These are phyloP conservation scores for Phoenicopterus ruber DNA, from an alignment of 2,113 vertebrate species.

Conservation along the genomic window DNA sequence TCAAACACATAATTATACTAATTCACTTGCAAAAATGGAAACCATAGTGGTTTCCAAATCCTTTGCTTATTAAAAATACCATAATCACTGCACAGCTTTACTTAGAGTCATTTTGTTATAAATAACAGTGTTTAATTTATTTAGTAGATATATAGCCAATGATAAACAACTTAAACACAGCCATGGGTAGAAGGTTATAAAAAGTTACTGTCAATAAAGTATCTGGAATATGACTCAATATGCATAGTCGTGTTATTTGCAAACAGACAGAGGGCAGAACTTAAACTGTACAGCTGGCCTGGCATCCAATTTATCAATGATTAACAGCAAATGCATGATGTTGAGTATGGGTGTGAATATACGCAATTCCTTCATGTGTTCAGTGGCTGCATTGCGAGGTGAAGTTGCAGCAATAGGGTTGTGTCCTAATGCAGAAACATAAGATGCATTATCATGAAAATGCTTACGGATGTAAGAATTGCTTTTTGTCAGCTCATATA, in stretches of 20 bases:
- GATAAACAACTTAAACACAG: neutral
- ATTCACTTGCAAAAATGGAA: slow-evolving; percentile 14
- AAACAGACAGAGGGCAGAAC: slow-evolving; percentile 13
- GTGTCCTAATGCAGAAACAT: neutral
- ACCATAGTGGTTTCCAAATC: neutral
- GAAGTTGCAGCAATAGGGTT: neutral
- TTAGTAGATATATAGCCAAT: neutral
- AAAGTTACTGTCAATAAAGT: slow-evolving; percentile 2
- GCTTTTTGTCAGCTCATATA: neutral
- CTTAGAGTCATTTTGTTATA: neutral
- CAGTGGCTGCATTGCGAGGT: neutral
- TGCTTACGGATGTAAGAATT: neutral
- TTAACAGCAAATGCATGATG: neutral
- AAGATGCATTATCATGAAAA: neutral
- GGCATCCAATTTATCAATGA: neutral
- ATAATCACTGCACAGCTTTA: neutral
- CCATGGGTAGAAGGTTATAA: neutral
- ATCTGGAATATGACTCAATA: neutral
- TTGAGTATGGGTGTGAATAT: neutral
- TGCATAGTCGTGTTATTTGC: neutral
- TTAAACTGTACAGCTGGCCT: neutral
- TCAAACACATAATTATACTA: slow-evolving; percentile 14
- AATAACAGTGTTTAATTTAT: slow-evolving; percentile 7
- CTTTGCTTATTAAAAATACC: neutral
- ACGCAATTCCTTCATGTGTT: neutral